Percentiles rank a stretch among this genome's conserved stretches.
These are phyloP conservation scores for Thamnophis elegans DNA, from an alignment of 2,797 vertebrate species.

Conservation along the genomic window DNA sequence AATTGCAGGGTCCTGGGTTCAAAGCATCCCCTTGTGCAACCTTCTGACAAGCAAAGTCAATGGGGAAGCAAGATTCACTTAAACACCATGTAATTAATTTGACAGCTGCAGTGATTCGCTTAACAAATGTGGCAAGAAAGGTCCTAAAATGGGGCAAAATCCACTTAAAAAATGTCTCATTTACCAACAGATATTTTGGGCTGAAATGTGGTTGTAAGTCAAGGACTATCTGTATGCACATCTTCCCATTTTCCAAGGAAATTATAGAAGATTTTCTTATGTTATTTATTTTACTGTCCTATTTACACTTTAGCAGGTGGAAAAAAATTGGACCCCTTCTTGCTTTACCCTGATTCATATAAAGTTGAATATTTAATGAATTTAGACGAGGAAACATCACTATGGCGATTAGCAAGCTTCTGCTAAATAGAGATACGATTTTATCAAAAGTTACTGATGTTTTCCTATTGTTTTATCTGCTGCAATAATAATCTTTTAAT, in stretches of 20 bases:
- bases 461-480: neutral
- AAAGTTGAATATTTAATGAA: neutral
- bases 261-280: neutral
- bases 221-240: neutral
- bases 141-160: neutral
- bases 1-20: neutral
- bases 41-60: neutral
- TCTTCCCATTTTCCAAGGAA: neutral
- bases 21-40: neutral
- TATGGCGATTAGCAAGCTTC: neutral
- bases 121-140: neutral
- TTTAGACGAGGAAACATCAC: neutral
- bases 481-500: neutral
- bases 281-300: neutral
- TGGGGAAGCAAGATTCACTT: neutral
- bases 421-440: neutral
- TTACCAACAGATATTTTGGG: neutral
- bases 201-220: neutral
- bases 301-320: neutral
- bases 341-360: neutral
- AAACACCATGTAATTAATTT: neutral
- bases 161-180: neutral
- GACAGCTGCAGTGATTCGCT: neutral
- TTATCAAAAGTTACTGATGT: neutral
- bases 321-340: neutral